These are phyloP conservation scores for Saturnia pavonia DNA, from an alignment of 2,888 invertebrate species.

Conservation along the genomic window DNA sequence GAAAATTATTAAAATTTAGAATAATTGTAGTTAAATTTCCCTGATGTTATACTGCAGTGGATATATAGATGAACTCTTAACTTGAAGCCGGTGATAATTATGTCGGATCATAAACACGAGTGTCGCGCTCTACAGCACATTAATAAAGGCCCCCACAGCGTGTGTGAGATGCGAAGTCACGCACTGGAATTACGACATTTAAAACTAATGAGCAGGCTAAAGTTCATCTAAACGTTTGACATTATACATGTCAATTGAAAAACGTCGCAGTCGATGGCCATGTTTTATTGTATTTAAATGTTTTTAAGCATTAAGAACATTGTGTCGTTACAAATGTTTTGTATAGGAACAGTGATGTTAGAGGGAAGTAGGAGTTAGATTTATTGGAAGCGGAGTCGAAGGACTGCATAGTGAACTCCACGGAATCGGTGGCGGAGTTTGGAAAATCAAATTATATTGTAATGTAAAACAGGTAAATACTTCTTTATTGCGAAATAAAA, in stretches of 20 bases:
- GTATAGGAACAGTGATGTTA: too few species aligned
- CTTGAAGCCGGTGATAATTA: constrained; percentile 12
- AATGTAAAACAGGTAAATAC: too few species aligned
- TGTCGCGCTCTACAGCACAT: constrained; percentile 4
- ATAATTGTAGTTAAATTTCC: not conserved
- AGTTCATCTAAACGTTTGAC: not conserved
- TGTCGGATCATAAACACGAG: constrained; percentile 9
- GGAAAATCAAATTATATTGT: too few species aligned
- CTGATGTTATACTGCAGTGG: not conserved
- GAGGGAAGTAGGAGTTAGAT: too few species aligned
- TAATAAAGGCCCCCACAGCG: constrained; percentile 7
- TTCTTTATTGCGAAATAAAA: too few species aligned
- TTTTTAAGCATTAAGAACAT: too few species aligned
- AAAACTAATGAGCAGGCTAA: constrained; percentile 10
- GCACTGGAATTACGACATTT: constrained; percentile 12
- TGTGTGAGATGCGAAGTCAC: constrained; percentile 36
- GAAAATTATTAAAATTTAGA: not conserved
- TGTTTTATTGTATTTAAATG: not conserved
- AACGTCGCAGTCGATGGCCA: not conserved
- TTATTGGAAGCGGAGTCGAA: too few species aligned
- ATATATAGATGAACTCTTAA: not conserved
- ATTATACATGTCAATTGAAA: not conserved
- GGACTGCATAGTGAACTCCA: too few species aligned
- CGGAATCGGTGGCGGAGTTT: too few species aligned
- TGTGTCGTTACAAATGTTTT: too few species aligned